Base-by-base conservation (phyloP, 2,888 invertebrate genomes). In the Acleris laterana region DNA sequence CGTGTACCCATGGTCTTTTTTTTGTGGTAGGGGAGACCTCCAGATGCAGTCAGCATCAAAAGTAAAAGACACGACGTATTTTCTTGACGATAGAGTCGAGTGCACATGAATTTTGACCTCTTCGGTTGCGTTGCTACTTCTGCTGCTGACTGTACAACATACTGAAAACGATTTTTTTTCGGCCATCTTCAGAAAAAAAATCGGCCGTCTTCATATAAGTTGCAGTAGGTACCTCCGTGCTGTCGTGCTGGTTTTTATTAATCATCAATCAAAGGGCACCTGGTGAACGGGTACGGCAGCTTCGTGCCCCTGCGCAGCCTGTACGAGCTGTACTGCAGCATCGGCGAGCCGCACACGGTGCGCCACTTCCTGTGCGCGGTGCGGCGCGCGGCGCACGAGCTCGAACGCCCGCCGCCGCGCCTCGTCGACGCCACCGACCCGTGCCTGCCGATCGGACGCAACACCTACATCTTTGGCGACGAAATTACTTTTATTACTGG, bases 321-420 rank as follows among this genome's bases (percentile, higher is more conserved):
- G 11, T 94, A 94, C 71, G 72, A 81, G 50, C 76, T 94, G 48
- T 94, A 93, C 77, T 78, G 79, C 65, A 74, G 73, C 32, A 73
- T 94, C 48, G 93, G 93, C 13, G 92, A 93, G 69, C 93, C 93
- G 0, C 91, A 90, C 68, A 88, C 93, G 0, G 84, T 90, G 16
- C 85, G 88, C 16, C 74, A 77, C 25, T 88, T 93, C 68, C 72
- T 94, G 5, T 76, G 80, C 62, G 84, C 87, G 1, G 78, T 84
- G 25, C 86, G 85, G 11, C 75, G 74, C 13, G 77, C 85, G 3
- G 77, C 84, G 2, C 81, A 89, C 68, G 71, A 75, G 62, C 50
- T 71, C 5, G 75, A 81, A 5, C 57, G 68, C 17, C 70, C 74
- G 4, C 81, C 78, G 63, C 80, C 79, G 5, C 61, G 66, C 1